A percentile compares a stretch with the other conserved stretches of the same genome.
phyloP scores from a whole-genome alignment of 64 coral and sea anemone genomes.

The Montipora cactus region DNA sequence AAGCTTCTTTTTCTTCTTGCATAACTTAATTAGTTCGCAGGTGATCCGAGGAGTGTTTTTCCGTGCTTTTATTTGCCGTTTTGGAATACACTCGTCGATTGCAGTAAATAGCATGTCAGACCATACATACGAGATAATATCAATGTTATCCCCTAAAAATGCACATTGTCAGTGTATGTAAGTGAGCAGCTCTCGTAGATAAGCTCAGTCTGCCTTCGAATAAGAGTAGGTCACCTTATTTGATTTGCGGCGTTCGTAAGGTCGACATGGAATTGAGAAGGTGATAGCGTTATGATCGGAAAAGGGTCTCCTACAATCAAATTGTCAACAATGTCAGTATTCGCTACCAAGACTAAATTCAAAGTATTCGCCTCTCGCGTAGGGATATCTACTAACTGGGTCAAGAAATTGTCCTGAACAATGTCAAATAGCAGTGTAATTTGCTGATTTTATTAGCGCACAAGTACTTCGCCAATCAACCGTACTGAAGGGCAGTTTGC shows the following conservation, averaged over 20 bases:
- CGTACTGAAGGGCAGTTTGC: background rate
- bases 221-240: background rate
- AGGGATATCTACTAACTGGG: conserved; percentile 46
- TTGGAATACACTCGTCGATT: too few relatives aligned
- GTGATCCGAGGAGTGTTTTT: too few relatives aligned
- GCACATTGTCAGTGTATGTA: too few relatives aligned
- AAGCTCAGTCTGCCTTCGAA: conserved; percentile 7
- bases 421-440: conserved; percentile 20
- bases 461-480: conserved; percentile 12
- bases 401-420: conserved; percentile 4
- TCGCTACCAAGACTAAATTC: too few relatives aligned
- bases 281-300: conserved; percentile 50
- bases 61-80: too few relatives aligned
- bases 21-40: too few relatives aligned
- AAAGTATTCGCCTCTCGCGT: background rate
- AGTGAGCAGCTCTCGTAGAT: background rate
- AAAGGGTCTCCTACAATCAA: conserved; percentile 39
- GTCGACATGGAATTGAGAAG: background rate
- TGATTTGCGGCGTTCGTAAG: background rate
- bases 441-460: background rate
- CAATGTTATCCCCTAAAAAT: too few relatives aligned
- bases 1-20: too few relatives aligned
- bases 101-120: too few relatives aligned
- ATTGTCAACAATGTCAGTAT: conserved; percentile 32
- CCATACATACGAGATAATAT: too few relatives aligned